Evolutionary conservation across 2,797 vertebrate species (phyloP).

Genomic region (Fistularia tabacaria): DNA sequence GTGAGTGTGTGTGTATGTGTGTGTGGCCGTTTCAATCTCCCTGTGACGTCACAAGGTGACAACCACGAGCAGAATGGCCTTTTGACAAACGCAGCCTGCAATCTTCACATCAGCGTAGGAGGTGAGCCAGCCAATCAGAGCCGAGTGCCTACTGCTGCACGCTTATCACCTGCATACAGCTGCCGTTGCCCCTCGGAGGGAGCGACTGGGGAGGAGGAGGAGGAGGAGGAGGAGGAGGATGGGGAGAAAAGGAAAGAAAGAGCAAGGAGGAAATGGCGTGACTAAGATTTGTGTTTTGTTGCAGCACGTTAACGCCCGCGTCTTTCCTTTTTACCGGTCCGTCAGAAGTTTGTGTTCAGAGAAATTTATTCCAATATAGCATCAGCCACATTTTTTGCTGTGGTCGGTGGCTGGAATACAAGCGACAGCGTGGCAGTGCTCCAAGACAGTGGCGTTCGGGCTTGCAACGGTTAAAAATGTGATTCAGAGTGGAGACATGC

Average conservation of each 20-base stretch:
- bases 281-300: slow-evolving; percentile 57
- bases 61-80: slow-evolving; percentile 57
- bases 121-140: slow-evolving; percentile 66
- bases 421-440: slow-evolving; percentile 34
- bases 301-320: slow-evolving; percentile 35
- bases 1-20: neutral
- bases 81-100: slow-evolving; percentile 67
- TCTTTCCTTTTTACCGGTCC: slow-evolving; percentile 35
- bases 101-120: slow-evolving; percentile 73
- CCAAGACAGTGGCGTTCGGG: slow-evolving; percentile 41
- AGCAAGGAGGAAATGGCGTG: slow-evolving; percentile 43
- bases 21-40: neutral
- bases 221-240: slow-evolving; percentile 36
- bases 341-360: slow-evolving; percentile 26
- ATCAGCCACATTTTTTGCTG: slow-evolving; percentile 2
- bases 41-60: slow-evolving; percentile 56
- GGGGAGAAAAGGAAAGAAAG: slow-evolving; percentile 45
- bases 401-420: slow-evolving; percentile 20
- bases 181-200: slow-evolving; percentile 63
- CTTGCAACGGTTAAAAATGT: slow-evolving; percentile 52
- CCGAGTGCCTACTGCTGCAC: slow-evolving; percentile 45
- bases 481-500: slow-evolving; percentile 53
- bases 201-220: slow-evolving; percentile 46
- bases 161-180: slow-evolving; percentile 78
- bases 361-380: slow-evolving; percentile 19